Percentiles rank a stretch among this genome's conserved stretches.
Evolutionary conservation across 2,797 vertebrate genomes (phyloP).

Genomic region (Crypturellus tataupa): DNA sequence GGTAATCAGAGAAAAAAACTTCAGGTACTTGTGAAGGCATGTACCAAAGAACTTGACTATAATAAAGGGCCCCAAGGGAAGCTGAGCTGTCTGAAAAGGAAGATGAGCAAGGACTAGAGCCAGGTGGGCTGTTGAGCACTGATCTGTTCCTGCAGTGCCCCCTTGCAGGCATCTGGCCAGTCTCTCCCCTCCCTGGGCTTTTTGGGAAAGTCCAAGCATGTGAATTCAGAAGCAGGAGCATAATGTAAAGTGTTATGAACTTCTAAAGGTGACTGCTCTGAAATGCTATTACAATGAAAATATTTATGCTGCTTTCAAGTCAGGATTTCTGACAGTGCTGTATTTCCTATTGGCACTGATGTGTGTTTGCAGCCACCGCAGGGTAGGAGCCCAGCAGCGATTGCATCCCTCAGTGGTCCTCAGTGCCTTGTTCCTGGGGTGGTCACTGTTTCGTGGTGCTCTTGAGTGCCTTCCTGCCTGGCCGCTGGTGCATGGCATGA

Average conservation of each 20-base stretch:
- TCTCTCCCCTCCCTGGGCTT: not conserved
- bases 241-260: not conserved
- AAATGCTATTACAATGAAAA: not conserved
- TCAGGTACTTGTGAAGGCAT: not conserved
- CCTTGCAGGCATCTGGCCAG: not conserved
- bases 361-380: not conserved
- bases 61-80: not conserved
- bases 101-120: not conserved
- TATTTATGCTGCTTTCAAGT: not conserved
- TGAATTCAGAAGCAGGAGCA: not conserved
- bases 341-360: not conserved
- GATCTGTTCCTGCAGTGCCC: not conserved
- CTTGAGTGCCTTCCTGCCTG: not conserved
- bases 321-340: not conserved
- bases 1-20: not conserved
- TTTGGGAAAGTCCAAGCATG: not conserved
- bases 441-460: not conserved
- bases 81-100: not conserved
- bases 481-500: rapidly evolving
- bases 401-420: not conserved
- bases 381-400: not conserved
- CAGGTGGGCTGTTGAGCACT: not conserved
- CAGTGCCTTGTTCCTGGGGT: not conserved
- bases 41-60: not conserved
- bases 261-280: not conserved